These are phyloP conservation scores for Zapus hudsonius DNA, from an alignment of 2,113 vertebrate genomes.

Conservation along the genomic window DNA sequence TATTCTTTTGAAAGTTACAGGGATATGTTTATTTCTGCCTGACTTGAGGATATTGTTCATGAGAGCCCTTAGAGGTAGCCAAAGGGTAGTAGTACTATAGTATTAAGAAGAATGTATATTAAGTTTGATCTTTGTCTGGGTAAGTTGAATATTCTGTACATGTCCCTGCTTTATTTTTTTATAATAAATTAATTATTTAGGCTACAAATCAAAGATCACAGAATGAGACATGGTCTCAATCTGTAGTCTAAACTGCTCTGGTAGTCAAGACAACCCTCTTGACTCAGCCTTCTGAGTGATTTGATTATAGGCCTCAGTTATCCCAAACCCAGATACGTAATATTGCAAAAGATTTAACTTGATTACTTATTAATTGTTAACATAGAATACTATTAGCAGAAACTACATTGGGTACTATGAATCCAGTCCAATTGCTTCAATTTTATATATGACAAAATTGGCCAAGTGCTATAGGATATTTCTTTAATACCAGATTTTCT, in stretches of 20 bases:
- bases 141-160: neutral
- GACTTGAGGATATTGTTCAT: neutral
- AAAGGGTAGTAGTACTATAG: neutral
- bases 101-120: slow-evolving; percentile 13
- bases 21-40: neutral
- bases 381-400: neutral
- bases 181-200: neutral
- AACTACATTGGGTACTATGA: neutral
- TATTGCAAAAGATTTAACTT: neutral
- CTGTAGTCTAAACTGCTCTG: neutral
- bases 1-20: neutral
- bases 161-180: neutral
- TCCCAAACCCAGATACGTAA: neutral
- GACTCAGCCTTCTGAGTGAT: neutral
- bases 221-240: neutral
- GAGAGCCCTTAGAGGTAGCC: neutral
- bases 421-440: neutral
- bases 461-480: neutral
- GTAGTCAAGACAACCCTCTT: neutral
- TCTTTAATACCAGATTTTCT: neutral
- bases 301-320: neutral
- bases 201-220: neutral
- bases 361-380: neutral
- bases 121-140: neutral
- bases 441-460: slow-evolving; percentile 13